These are phyloP conservation scores for Macrotis lagotis DNA, from an alignment of 2,113 vertebrate genomes.

Conservation along the genomic window DNA sequence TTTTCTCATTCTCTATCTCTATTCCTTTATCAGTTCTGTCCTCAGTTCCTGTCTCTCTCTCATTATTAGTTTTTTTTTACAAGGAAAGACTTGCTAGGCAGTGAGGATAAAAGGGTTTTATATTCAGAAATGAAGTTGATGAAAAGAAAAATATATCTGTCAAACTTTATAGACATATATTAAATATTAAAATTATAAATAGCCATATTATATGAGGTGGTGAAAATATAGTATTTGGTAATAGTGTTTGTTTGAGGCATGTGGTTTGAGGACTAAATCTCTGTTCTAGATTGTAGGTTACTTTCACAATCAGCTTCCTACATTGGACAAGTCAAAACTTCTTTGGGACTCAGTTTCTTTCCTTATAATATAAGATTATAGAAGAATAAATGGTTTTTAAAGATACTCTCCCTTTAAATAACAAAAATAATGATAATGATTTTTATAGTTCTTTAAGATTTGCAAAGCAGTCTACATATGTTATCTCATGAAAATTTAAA, in stretches of 20 bases:
- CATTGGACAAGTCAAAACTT: not conserved
- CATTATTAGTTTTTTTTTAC: not conserved
- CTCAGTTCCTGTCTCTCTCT: not conserved
- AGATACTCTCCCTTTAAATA: not conserved
- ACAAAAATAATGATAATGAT: not conserved
- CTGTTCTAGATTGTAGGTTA: not conserved
- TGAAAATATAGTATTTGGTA: not conserved
- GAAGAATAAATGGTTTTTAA: not conserved
- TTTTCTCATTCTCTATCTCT: not conserved
- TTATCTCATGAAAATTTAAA: not conserved
- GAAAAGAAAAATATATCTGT: not conserved
- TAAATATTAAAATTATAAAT: not conserved
- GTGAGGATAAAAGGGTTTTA: not conserved
- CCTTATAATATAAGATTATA: not conserved
- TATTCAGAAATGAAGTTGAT: not conserved
- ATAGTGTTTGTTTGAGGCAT: not conserved
- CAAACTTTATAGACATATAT: not conserved
- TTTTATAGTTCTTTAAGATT: not conserved
- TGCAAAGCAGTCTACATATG: not conserved
- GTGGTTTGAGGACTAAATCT: not conserved
- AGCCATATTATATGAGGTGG: not conserved
- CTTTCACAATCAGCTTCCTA: not conserved
- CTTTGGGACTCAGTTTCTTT: not conserved
- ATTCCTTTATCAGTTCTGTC: not conserved
- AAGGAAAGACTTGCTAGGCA: not conserved